Conservation (phyloP, 2,113 vertebrate species). For the Tautogolabrus adspersus region DNA sequence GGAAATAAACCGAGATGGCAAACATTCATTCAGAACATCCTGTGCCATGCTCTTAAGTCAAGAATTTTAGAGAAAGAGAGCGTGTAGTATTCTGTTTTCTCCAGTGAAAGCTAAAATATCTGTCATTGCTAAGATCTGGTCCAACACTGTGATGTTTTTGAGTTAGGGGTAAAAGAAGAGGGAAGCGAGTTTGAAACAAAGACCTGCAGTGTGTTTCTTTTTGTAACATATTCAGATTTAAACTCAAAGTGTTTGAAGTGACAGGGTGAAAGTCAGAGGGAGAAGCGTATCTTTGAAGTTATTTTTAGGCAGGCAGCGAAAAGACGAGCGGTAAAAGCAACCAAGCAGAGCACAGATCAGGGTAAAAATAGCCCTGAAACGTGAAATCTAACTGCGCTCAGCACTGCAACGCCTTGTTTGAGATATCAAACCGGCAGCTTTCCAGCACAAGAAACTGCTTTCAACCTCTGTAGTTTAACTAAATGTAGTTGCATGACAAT, state of each 20-base stretch:
- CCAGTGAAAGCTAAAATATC: not conserved
- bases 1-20: too few relatives aligned
- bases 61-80: not conserved
- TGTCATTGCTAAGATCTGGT: slow-evolving; percentile 2
- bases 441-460: not conserved
- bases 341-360: slow-evolving; percentile 10
- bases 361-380: slow-evolving; percentile 38
- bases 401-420: not conserved
- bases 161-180: not conserved
- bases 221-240: not conserved
- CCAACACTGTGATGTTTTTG: not conserved
- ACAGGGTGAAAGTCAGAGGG: not conserved
- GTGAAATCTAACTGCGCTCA: slow-evolving; percentile 22
- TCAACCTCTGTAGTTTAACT: not conserved
- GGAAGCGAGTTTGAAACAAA: not conserved
- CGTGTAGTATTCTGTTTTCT: not conserved
- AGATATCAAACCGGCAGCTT: slow-evolving; percentile 7
- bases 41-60: not conserved
- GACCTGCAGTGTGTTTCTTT: not conserved
- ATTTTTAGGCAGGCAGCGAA: slow-evolving; percentile 6
- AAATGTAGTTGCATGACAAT: not conserved
- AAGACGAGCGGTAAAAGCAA: slow-evolving; percentile 7
- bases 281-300: not conserved
- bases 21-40: too few relatives aligned
- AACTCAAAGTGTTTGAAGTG: not conserved